Conservation (phyloP, 1,140 invertebrate genomes). For the Drosophila leontia region DNA sequence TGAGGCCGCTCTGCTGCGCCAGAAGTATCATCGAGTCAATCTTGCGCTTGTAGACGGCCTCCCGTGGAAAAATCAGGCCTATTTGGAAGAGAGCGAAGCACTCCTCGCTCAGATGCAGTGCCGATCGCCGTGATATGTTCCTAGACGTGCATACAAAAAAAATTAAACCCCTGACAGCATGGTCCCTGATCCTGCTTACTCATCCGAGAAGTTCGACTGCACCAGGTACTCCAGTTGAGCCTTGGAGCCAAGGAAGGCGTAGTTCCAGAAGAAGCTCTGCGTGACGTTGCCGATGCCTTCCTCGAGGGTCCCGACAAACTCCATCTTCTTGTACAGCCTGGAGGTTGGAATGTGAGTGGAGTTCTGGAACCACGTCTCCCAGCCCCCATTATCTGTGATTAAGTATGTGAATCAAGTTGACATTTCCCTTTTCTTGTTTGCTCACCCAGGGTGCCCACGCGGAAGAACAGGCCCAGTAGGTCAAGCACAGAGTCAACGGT, state of each 20-base stretch:
- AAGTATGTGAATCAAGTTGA: neutral
- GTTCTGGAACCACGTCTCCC: slow-evolving; percentile 89
- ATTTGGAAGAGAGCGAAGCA: slow-evolving; percentile 90
- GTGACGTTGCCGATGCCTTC: slow-evolving; percentile 89
- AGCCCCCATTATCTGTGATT: slow-evolving; percentile 88
- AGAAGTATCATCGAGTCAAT: slow-evolving; percentile 87
- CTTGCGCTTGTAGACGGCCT: slow-evolving; percentile 87
- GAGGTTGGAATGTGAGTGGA: slow-evolving; percentile 87
- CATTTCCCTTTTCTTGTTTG: neutral
- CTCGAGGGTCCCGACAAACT: slow-evolving; percentile 88
- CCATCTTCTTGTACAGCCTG: slow-evolving; percentile 88
- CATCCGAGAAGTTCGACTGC: slow-evolving; percentile 88
- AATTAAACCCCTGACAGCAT: neutral
- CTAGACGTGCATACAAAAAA: slow-evolving; percentile 36
- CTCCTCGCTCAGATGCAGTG: slow-evolving; percentile 89
- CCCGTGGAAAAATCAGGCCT: slow-evolving; percentile 87
- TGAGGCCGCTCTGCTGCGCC: slow-evolving; percentile 88
- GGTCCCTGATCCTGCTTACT: slow-evolving; percentile 79
- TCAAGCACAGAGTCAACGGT: slow-evolving; percentile 89
- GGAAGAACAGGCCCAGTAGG: slow-evolving; percentile 87
- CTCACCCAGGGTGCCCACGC: slow-evolving; percentile 79
- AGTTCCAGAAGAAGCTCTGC: slow-evolving; percentile 89
- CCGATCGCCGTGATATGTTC: slow-evolving; percentile 86
- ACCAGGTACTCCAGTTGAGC: slow-evolving; percentile 89
- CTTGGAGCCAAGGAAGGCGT: slow-evolving; percentile 90